A percentile compares a stretch with the other conserved stretches of the same genome.
Evolutionary conservation across 2,888 invertebrate genomes (phyloP).

Genomic region (Rotaria magnacalcarata): DNA sequence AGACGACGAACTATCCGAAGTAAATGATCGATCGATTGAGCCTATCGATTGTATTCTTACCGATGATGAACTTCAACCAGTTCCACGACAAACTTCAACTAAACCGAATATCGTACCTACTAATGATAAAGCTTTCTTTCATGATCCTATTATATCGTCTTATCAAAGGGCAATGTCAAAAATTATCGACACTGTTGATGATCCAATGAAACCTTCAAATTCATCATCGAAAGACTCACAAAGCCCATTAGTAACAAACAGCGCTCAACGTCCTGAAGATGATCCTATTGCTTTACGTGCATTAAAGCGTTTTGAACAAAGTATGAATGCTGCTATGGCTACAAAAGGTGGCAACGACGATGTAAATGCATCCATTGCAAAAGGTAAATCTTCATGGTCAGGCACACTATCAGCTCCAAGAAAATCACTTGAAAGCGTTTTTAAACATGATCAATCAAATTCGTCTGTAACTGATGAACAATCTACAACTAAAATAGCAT

Average conservation of each 20-base stretch:
- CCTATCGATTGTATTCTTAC: not conserved
- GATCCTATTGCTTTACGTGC: slow-evolving; percentile 27
- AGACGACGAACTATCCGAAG: not conserved
- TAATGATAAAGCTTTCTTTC: not conserved
- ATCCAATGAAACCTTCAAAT: not conserved
- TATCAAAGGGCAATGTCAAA: not conserved
- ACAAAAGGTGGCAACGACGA: not conserved
- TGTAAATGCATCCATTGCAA: not conserved
- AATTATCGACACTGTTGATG: not conserved
- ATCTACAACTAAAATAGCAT: not conserved
- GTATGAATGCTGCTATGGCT: slow-evolving; percentile 31
- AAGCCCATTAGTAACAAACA: no score
- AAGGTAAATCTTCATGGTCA: slow-evolving; percentile 31
- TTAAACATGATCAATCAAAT: not conserved
- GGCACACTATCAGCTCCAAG: not conserved
- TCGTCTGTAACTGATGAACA: not conserved
- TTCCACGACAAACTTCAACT: not conserved
- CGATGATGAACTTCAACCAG: not conserved
- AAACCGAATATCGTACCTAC: not conserved
- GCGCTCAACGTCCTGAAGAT: not conserved
- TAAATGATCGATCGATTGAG: not conserved
- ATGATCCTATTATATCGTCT: not conserved
- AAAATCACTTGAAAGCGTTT: not conserved
- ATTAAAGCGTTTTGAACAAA: not conserved
- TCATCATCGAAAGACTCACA: not conserved